These are phyloP conservation scores for Parasteatoda lunata DNA, from an alignment of 2,888 invertebrate genomes.

Conservation along the genomic window DNA sequence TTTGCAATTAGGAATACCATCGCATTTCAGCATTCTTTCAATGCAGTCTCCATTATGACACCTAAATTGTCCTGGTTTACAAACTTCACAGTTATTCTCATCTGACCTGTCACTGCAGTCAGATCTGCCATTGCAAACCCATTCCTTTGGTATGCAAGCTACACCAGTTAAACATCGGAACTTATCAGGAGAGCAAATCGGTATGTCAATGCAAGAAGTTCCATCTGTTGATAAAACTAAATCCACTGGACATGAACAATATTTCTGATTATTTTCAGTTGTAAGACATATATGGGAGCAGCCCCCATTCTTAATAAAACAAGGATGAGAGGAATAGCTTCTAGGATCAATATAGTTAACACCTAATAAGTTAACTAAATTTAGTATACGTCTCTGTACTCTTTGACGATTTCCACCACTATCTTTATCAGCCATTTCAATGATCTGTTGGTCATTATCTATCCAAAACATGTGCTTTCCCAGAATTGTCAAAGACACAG, in stretches of 20 bases:
- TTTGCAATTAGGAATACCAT: slow-evolving; percentile 74
- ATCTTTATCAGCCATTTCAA: slow-evolving; percentile 82
- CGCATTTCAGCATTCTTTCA: slow-evolving; percentile 72
- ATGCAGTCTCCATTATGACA: slow-evolving; percentile 80
- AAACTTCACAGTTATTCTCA: slow-evolving; percentile 84
- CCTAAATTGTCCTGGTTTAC: slow-evolving; percentile 82
- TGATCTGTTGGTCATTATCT: slow-evolving; percentile 81
- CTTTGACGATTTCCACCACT: slow-evolving; percentile 80
- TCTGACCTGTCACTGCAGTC: slow-evolving; percentile 90
- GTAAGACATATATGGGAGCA: slow-evolving; percentile 71
- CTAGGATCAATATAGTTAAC: slow-evolving; percentile 72
- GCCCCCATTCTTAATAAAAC: slow-evolving; percentile 71
- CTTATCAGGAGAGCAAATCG: slow-evolving; percentile 83
- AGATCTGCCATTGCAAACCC: slow-evolving; percentile 86
- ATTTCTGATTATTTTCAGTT: slow-evolving; percentile 71
- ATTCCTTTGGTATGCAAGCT: slow-evolving; percentile 74
- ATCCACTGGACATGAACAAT: slow-evolving; percentile 86
- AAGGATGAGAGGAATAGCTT: slow-evolving; percentile 48
- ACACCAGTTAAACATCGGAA: slow-evolving; percentile 79
- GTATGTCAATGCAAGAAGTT: slow-evolving; percentile 81
- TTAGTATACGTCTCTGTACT: slow-evolving; percentile 78
- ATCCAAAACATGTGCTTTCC: slow-evolving; percentile 83
- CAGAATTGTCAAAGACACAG: slow-evolving; percentile 81
- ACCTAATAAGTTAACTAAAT: slow-evolving; percentile 81
- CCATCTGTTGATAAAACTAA: slow-evolving; percentile 77